A percentile compares a stretch with the other conserved stretches of the same genome.
Evolutionary conservation across 2,113 vertebrate species (phyloP).

Genomic region (Gallinago paraguaiae): DNA sequence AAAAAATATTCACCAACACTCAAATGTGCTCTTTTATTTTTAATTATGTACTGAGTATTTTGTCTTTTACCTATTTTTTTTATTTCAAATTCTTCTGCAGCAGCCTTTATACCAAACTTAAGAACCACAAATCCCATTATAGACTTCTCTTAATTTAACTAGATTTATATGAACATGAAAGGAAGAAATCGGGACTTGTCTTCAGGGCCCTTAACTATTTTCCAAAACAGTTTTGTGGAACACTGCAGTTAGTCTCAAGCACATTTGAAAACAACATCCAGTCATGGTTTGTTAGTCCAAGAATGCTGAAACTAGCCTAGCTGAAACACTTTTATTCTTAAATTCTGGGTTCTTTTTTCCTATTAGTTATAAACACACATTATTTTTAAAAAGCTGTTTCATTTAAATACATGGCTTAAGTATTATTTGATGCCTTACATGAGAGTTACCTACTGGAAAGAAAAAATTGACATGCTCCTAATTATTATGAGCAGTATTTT

Average conservation of each 20-base stretch:
- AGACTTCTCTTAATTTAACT: not conserved
- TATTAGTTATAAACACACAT: not conserved
- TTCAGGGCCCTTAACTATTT: not conserved
- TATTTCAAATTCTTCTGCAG: not conserved
- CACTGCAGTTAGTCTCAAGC: not conserved
- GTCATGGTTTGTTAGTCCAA: not conserved
- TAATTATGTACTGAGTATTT: not conserved
- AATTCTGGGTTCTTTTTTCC: not conserved
- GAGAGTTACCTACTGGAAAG: not conserved
- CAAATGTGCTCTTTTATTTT: not conserved
- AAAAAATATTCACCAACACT: not conserved
- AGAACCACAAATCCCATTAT: not conserved
- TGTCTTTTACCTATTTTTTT: not conserved
- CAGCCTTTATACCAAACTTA: not conserved
- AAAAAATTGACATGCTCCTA: not conserved
- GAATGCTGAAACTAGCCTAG: not conserved
- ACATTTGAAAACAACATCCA: not conserved
- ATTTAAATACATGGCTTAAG: not conserved
- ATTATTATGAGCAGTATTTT: not conserved
- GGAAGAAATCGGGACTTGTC: not conserved
- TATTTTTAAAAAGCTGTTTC: not conserved
- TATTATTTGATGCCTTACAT: not conserved
- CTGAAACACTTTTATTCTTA: not conserved
- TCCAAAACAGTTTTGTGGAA: not conserved
- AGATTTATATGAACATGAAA: not conserved